These are phyloP conservation scores for Oreamnos americanus DNA, from an alignment of 2,113 vertebrate species.

Conservation along the genomic window DNA sequence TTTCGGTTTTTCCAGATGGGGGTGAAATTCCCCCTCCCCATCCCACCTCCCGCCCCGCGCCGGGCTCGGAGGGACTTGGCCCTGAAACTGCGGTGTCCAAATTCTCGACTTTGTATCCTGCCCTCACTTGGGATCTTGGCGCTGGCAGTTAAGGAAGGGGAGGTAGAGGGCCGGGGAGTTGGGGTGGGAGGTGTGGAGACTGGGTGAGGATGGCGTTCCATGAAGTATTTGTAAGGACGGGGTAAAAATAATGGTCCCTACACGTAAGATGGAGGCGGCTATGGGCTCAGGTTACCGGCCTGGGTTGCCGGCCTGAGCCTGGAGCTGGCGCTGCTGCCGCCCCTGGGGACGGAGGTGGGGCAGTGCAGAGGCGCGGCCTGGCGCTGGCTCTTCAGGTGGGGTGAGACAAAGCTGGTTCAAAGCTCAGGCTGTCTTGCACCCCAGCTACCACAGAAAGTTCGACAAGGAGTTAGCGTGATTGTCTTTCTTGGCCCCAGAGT, in stretches of 20 bases:
- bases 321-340: constrained; percentile 9
- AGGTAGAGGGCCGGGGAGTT: neutral
- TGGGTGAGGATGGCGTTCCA: neutral
- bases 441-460: neutral
- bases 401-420: neutral
- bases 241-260: constrained; percentile 37
- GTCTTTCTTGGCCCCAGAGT: neutral
- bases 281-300: constrained; percentile 38
- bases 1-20: neutral
- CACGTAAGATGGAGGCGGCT: constrained; percentile 76
- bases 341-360: constrained; percentile 31
- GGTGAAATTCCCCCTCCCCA: neutral
- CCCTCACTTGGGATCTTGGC: constrained; percentile 22
- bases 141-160: neutral
- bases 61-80: neutral
- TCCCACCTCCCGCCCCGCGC: no score
- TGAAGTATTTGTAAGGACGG: neutral
- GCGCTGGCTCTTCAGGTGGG: constrained; percentile 19
- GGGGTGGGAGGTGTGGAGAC: neutral
- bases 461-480: neutral
- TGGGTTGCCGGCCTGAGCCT: constrained; percentile 43
- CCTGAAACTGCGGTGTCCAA: neutral
- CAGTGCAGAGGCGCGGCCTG: neutral
- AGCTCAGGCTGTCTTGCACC: neutral
- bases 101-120: neutral